Percentiles rank a stretch among this genome's conserved stretches.
Conservation (phyloP, 2,797 vertebrate species). For the Pangasius krempfi region DNA sequence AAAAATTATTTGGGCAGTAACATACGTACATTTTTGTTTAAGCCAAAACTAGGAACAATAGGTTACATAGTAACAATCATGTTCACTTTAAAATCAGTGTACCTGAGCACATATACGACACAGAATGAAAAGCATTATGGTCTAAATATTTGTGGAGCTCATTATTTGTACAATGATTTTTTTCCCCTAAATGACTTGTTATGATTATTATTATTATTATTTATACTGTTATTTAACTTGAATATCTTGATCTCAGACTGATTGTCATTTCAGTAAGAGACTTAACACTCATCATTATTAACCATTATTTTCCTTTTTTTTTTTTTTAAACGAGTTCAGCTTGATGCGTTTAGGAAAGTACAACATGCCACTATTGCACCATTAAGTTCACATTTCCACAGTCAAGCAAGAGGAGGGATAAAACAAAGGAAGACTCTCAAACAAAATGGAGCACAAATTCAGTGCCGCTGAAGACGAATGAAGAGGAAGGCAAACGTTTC, state of each 20-base stretch:
- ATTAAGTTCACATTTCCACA: slow-evolving; percentile 29
- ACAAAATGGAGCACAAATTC: slow-evolving; percentile 16
- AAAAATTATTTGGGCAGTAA: not conserved
- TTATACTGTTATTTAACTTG: not conserved
- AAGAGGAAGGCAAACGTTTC: not conserved
- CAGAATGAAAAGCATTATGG: not conserved
- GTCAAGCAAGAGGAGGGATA: slow-evolving; percentile 47
- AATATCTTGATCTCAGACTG: not conserved
- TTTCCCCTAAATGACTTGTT: not conserved
- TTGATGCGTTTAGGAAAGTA: not conserved
- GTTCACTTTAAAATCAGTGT: not conserved
- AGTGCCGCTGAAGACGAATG: not conserved
- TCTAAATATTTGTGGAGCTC: not conserved
- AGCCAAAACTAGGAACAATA: not conserved
- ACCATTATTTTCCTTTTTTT: not conserved
- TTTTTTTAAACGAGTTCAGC: not conserved
- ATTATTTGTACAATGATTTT: not conserved
- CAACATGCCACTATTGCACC: slow-evolving; percentile 13
- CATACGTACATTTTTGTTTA: not conserved
- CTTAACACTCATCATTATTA: not conserved
- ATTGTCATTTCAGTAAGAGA: not conserved
- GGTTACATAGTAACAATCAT: not conserved
- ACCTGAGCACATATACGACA: not conserved
- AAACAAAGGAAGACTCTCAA: slow-evolving; percentile 48
- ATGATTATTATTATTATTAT: not conserved